phyloP scores from a whole-genome alignment of 2,797 vertebrate species.

The Manis pentadactyla region DNA sequence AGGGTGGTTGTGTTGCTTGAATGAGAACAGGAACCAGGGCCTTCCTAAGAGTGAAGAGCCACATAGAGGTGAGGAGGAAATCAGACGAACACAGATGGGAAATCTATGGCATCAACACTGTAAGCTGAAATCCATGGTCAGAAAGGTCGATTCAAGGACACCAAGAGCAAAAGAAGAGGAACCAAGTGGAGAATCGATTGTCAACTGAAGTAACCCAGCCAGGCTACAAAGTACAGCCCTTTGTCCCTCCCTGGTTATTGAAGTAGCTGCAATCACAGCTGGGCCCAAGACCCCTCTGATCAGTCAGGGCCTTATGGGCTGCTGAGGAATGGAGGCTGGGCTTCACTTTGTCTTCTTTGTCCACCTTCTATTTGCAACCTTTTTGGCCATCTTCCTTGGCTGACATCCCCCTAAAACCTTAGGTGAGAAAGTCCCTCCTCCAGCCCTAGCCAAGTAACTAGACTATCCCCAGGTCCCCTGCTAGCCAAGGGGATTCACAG shows the following conservation, averaged over 20 bases:
- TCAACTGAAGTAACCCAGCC: neutral
- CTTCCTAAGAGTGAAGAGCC: neutral
- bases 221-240: neutral
- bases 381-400: neutral
- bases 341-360: neutral
- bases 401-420: neutral
- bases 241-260: neutral
- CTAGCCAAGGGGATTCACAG: neutral
- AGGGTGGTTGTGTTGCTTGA: neutral
- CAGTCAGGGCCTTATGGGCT: too few relatives aligned
- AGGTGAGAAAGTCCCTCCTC: neutral
- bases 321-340: neutral
- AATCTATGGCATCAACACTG: fast-evolving
- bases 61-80: neutral
- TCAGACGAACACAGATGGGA: too few relatives aligned
- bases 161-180: neutral
- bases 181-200: neutral
- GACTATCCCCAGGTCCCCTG: too few relatives aligned
- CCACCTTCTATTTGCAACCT: neutral
- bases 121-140: neutral
- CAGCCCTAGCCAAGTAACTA: neutral
- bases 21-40: neutral
- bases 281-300: neutral
- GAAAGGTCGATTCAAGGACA: neutral
- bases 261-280: neutral